These are phyloP conservation scores for Agrotis ipsilon DNA, from an alignment of 2,888 invertebrate genomes.

Conservation along the genomic window DNA sequence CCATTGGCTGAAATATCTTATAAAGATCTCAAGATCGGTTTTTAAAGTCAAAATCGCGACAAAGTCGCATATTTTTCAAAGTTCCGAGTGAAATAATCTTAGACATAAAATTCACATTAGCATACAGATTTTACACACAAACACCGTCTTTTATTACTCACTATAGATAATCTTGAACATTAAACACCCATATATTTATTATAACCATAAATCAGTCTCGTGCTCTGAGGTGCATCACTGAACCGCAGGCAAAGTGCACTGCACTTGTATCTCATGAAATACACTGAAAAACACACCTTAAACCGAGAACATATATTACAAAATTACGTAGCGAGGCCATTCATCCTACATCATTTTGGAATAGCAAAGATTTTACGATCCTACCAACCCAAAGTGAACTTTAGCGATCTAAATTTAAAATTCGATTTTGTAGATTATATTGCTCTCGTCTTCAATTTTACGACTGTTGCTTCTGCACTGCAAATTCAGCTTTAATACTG, in stretches of 20 bases:
- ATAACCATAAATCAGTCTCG: slow-evolving; percentile 89
- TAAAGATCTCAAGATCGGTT: neutral
- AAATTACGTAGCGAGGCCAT: slow-evolving; percentile 29
- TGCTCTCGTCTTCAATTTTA: slow-evolving; percentile 75
- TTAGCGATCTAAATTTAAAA: slow-evolving; percentile 74
- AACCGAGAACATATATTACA: neutral
- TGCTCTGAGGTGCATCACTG: slow-evolving; percentile 85
- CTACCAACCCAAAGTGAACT: slow-evolving; percentile 76
- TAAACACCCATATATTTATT: slow-evolving; percentile 90
- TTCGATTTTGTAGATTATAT: slow-evolving; percentile 72
- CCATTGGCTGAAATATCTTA: no score
- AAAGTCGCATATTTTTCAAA: slow-evolving; percentile 44
- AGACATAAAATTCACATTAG: slow-evolving; percentile 66
- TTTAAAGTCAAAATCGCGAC: slow-evolving; percentile 38
- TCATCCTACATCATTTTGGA: slow-evolving; percentile 64
- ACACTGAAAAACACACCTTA: slow-evolving; percentile 63
- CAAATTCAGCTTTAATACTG: slow-evolving; percentile 60
- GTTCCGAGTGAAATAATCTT: slow-evolving; percentile 56
- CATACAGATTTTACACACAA: slow-evolving; percentile 68
- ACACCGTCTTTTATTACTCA: slow-evolving; percentile 71
- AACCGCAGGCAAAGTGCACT: slow-evolving; percentile 84
- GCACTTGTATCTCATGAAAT: slow-evolving; percentile 76
- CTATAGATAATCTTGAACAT: slow-evolving; percentile 87
- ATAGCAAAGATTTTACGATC: slow-evolving; percentile 55
- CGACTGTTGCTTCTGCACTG: slow-evolving; percentile 55